Conservation (phyloP, 2,888 invertebrate species). For the Reticulitermes lucifugus region DNA sequence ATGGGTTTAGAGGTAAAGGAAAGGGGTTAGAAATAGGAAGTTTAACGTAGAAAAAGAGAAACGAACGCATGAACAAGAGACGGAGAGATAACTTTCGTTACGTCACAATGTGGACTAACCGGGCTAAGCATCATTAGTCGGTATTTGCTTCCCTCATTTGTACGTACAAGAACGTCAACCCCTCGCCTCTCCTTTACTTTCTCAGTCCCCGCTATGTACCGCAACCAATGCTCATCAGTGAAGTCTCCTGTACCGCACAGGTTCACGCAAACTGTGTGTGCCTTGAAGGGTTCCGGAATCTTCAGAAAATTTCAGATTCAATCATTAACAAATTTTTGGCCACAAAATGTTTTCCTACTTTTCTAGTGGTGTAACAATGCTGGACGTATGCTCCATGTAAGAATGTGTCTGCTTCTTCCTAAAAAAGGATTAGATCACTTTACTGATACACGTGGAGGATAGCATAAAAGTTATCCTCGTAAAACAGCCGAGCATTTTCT, state of each 20-base stretch:
- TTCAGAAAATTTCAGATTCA: background rate
- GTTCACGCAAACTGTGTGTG: constrained; percentile 24
- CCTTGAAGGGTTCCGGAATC: background rate
- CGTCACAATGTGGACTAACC: constrained; percentile 47
- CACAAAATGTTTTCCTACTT: too few species aligned
- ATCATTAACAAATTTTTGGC: too few species aligned
- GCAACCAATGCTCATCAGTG: constrained; percentile 44
- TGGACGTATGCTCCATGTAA: too few species aligned
- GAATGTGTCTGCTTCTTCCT: too few species aligned
- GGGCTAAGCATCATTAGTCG: constrained; percentile 53
- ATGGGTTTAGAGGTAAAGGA: background rate
- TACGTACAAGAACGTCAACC: constrained; percentile 47
- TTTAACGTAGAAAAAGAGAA: constrained; percentile 35
- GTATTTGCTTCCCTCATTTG: constrained; percentile 52
- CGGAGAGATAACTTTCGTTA: constrained; percentile 34
- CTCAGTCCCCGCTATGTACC: constrained; percentile 36
- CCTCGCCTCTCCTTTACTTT: constrained; percentile 34
- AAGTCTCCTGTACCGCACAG: constrained; percentile 4
- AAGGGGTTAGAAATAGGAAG: background rate
- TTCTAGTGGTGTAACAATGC: too few species aligned
- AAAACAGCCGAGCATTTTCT: too few species aligned
- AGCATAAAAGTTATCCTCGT: too few species aligned
- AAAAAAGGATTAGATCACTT: too few species aligned
- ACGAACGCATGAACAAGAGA: constrained; percentile 25
- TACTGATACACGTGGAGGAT: too few species aligned